These are phyloP conservation scores for Agrilus cyanescens DNA, from an alignment of 2,888 invertebrate genomes.

Conservation along the genomic window DNA sequence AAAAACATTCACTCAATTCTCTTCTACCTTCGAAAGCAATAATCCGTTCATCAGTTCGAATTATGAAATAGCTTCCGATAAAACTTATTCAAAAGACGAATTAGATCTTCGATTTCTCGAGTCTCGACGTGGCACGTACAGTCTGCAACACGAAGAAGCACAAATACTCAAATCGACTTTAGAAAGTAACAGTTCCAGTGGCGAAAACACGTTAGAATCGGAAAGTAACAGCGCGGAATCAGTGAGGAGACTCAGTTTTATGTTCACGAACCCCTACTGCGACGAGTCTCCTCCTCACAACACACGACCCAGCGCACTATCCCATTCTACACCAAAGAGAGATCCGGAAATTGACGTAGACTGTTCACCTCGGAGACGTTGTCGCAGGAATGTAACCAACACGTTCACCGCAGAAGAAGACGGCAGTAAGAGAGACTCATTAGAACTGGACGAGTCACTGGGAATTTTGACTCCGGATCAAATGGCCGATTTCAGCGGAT, in stretches of 20 bases:
- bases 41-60: background rate
- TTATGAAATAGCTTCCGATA: background rate
- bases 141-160: too few relatives aligned
- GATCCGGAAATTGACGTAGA: constrained; percentile 4
- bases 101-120: too few relatives aligned
- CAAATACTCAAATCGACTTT: constrained; percentile 5
- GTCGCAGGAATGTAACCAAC: constrained; percentile 3
- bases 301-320: background rate
- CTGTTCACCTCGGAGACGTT: constrained; percentile 8
- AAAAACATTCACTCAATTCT: background rate
- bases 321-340: background rate
- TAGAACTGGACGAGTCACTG: constrained; percentile 69
- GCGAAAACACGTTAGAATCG: too few relatives aligned
- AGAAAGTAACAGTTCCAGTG: background rate
- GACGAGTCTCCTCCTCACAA: background rate
- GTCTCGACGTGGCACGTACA: too few relatives aligned
- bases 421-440: constrained; percentile 58
- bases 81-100: constrained; percentile 1
- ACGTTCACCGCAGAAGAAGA: constrained; percentile 19
- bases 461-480: constrained; percentile 83
- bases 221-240: background rate
- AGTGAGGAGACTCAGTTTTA: background rate
- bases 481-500: constrained; percentile 55
- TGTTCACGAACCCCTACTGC: background rate
- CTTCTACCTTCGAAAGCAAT: background rate